Base-by-base conservation (phyloP, 2,888 invertebrate genomes). In the Homarus gammarus region DNA sequence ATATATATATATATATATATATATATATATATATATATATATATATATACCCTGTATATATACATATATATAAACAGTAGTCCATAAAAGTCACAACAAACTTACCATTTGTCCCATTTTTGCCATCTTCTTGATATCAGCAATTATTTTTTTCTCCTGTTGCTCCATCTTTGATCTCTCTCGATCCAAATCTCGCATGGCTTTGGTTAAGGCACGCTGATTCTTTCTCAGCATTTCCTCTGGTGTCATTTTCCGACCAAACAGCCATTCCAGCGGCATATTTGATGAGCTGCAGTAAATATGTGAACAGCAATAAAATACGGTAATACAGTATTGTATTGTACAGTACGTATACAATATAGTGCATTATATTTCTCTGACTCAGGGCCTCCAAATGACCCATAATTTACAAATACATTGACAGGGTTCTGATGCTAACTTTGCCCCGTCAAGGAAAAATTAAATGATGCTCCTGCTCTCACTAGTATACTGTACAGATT, bases 191-290 rank as follows among this genome's bases (percentile, higher is more conserved):
- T 99, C 99, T 8, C 99, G 95, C 97, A 99, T 99, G 0, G 99
- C 99, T 95, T 98, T 99, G 94, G 98, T 99, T 70, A 99, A 95
- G 0, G 99, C 99, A 90, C 99, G 95, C 94, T 99, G 99, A 95
- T 99, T 99, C 94, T 99, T 99, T 90, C 99, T 96, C 92, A 99
- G 95, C 97, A 99, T 97, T 95, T 99, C 99, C 93, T 99, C 99
- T 0, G 99, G 99, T 0, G 98, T 97, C 95, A 99, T 96, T 92
- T 97, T 96, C 93, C 98, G 97, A 78, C 99, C 99, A 94, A 99
- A 99, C 92, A 99, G 94, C 97, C 98, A 98, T 95, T 98, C 98
- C 93, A 94, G 72, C 56, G 87, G 87, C 87, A 91, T 77, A 81
- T 70, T 89, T 73, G 88, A 84, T 61, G 75, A 83, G 36, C 84